Evolutionary conservation across 2,113 vertebrate species (phyloP), one percentile per base, ranked within the genome.

Genomic region (Poeciliopsis occidentalis): DNA sequence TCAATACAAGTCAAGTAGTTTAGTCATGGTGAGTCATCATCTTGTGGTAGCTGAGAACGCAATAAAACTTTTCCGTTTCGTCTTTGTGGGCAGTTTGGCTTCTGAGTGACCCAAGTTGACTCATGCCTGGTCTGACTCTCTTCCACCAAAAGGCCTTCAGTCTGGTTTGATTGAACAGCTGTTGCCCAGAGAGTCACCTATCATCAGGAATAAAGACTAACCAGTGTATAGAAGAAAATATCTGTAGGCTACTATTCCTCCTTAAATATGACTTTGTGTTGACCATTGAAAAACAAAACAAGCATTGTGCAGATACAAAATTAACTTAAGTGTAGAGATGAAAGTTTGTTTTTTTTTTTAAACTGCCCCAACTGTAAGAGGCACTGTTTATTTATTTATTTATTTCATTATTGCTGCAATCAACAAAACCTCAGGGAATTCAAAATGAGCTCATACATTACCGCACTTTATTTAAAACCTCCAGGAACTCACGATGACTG

Each of bases 401-500:
- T 3, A 2, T 67, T 80, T 65, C 51, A 41, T 67, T 65, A 73
- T 85, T 44, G 60, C 76, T 44, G 78, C 26, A 62, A 86, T 80
- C 66, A 77, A 34, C 64, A 78, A 47, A 73, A 76, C 78, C 79
- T 60, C 60, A 0, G 81, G 85, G 86, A 78, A 81, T 76, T 81
- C 27, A 10, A 73, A 78, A 82, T 29, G 69, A 80, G 75, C 0
- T 67, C 78, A 75, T 76, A 84, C 73, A 75, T 87, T 85, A 76
- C 60, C 39, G 32, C 13, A 12, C 67, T 82, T 81, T 64, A 83
- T 82, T 76, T 78, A 64, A 80, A 84, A 84, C 71, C 85, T 79
- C 60, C 78, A 65, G 85, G 75, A 87, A 71, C 75, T 57, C 22
- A 1, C 34, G 27, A 83, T 37, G 78, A 77, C 62, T 29, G 75